Evolutionary conservation across 2,113 vertebrate genomes (phyloP).

Genomic region (Raphicerus campestris): DNA sequence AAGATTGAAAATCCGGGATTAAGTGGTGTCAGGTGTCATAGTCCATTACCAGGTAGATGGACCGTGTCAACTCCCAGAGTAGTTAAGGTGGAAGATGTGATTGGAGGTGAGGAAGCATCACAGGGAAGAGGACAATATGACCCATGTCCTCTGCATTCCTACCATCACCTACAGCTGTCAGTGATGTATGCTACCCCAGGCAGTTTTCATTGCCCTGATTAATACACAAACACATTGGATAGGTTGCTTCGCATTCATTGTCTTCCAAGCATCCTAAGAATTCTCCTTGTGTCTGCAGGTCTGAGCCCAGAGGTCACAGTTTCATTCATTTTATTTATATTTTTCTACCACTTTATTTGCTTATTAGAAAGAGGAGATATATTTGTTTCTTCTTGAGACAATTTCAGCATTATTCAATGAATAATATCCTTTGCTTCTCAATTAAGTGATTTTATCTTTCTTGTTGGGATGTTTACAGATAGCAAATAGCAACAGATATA

Average conservation of each 20-base stretch:
- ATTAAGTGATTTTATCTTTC: not conserved
- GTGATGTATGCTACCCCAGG: not conserved
- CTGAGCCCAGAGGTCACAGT: not conserved
- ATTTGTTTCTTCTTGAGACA: constrained; percentile 18
- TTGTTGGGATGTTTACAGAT: not conserved
- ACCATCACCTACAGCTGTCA: not conserved
- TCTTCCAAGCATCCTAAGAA: not conserved
- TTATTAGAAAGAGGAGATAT: not conserved
- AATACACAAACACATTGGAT: not conserved
- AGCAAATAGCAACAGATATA: not conserved
- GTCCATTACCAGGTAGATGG: not conserved
- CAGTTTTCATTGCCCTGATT: not conserved
- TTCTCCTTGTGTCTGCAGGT: not conserved
- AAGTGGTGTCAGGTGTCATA: not conserved
- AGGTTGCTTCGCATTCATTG: not conserved
- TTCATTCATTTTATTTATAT: not conserved
- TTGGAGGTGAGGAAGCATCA: not conserved
- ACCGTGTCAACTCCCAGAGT: not conserved
- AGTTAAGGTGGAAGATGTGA: not conserved
- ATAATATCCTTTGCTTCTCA: not conserved
- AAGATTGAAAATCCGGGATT: not conserved
- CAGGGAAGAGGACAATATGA: not conserved
- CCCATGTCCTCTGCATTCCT: not conserved
- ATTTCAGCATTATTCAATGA: not conserved
- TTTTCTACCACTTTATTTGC: not conserved